Base-by-base conservation (phyloP, 2,888 invertebrate species). In the Hirtodrosophila trivittata region DNA sequence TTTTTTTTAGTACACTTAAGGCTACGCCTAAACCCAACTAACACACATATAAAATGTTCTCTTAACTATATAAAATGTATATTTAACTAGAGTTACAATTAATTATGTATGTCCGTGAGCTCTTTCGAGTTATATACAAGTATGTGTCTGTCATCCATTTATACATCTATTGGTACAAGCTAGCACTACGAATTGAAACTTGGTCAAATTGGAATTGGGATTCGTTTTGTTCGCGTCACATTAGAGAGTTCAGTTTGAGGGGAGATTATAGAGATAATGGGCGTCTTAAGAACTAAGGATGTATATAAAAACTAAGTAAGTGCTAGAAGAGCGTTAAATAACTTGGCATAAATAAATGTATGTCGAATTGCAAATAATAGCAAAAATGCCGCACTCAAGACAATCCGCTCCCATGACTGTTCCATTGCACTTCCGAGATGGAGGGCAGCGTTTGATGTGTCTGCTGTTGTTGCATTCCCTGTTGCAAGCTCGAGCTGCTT, bases 401-500 rank as follows among this genome's bases (percentile, higher is more conserved):
- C 65, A 89, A 75, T 37, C 87, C 87, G 71, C 83, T 87, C 58
- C 87, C 87, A 70, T 90, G 92, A 60, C 92, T 92, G 82, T 92
- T 93, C 93, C 93, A 93, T 41, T 93, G 92, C 60, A 93, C 92
- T 82, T 93, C 93, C 26, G 92, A 91, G 73, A 93, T 92, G 42
- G 93, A 92, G 30, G 93, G 92, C 75, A 91, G 73, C 35, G 90
- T 75, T 70, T 89, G 89, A 62, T 89, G 89, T 63, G 83, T 77
- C 47, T 82, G 87, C 50, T 76, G 73, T 50, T 86, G 82, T 38
- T 76, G 75, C 74, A 74, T 50, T 35, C 57, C 77, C 66, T 83
- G 88, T 46, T 87, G 67, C 55, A 72, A 26, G 6, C 63, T 72
- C 8, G 63, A 54, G 5, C 63, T 43, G 55, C 85, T 85, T 8